These are phyloP conservation scores for Pangasius mekongensis DNA, from an alignment of 2,797 vertebrate species.

Conservation along the genomic window DNA sequence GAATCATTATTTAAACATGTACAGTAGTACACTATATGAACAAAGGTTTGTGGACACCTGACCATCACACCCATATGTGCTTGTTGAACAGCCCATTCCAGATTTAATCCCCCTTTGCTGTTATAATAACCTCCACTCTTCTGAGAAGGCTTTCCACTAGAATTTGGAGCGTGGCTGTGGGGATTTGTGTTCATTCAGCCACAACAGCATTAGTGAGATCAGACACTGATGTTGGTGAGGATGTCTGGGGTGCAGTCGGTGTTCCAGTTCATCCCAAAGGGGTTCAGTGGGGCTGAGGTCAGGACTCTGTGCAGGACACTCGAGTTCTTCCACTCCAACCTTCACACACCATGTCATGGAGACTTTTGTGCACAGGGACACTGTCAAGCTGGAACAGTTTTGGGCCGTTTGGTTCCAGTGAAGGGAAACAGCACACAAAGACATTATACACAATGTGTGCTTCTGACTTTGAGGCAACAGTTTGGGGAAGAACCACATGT, in stretches of 20 bases:
- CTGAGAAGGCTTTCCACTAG: not conserved
- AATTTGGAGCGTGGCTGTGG: not conserved
- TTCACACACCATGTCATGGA: not conserved
- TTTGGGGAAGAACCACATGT: not conserved
- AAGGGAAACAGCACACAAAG: not conserved
- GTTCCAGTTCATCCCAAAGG: not conserved
- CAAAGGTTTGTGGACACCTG: not conserved
- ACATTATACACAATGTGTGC: not conserved
- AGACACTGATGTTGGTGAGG: not conserved
- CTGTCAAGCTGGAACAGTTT: not conserved
- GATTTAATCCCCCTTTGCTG: not conserved
- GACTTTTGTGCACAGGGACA: not conserved
- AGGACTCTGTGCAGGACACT: not conserved
- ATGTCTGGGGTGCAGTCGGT: no score
- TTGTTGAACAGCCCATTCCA: not conserved
- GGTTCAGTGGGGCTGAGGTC: not conserved
- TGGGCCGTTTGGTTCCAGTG: not conserved
- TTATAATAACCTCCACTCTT: not conserved
- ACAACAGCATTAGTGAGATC: not conserved
- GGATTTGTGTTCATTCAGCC: not conserved
- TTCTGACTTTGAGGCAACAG: not conserved
- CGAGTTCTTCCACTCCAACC: not conserved
- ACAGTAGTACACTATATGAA: not conserved
- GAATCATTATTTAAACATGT: not conserved
- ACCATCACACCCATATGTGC: not conserved